These are phyloP conservation scores for Lepidothrix coronata DNA, from an alignment of 2,113 vertebrate species.

Conservation along the genomic window DNA sequence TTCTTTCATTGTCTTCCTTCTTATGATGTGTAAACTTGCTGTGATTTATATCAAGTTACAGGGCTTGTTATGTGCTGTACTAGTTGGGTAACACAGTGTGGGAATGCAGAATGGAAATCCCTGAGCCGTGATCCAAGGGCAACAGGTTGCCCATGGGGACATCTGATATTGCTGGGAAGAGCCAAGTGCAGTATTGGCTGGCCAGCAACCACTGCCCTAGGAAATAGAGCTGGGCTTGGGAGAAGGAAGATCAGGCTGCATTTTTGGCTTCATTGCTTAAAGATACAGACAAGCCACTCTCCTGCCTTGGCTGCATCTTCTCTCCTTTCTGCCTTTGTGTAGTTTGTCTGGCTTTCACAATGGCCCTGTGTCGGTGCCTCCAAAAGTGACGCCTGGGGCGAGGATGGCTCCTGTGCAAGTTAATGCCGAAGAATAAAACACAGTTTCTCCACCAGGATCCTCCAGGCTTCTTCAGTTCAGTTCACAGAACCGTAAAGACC, in stretches of 20 bases:
- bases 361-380: fast-evolving
- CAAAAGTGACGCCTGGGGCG: fast-evolving
- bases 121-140: not conserved
- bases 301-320: not conserved
- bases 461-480: too few relatives aligned
- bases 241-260: not conserved
- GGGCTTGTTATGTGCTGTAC: not conserved
- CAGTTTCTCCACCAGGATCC: not conserved
- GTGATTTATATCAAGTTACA: not conserved
- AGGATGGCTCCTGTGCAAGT: not conserved
- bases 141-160: fast-evolving
- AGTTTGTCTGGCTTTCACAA: not conserved
- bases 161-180: not conserved
- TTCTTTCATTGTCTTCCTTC: not conserved
- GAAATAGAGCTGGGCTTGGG: not conserved
- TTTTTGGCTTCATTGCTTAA: not conserved
- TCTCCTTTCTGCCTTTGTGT: not conserved
- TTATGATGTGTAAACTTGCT: not conserved
- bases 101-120: not conserved
- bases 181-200: fast-evolving
- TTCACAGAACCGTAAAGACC: fast-evolving
- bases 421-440: fast-evolving
- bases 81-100: fast-evolving
- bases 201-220: not conserved
- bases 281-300: fast-evolving